Conservation (phyloP, 2,797 vertebrate species). For the Poliocrania exsul region DNA sequence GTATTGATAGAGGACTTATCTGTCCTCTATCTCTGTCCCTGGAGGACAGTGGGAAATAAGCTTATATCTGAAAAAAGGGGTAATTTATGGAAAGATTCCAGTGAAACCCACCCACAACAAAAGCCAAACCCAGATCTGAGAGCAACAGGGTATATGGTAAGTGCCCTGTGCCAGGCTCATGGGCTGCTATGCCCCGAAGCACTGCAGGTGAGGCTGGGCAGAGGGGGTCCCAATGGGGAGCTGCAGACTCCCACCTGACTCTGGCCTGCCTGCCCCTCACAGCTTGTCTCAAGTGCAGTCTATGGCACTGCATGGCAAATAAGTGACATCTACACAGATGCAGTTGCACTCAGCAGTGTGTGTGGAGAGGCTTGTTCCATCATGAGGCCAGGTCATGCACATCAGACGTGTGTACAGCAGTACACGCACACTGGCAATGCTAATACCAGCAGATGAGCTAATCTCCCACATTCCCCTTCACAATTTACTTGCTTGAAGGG, state of each 20-base stretch:
- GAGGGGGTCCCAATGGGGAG: fast-evolving
- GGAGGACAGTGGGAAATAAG: not conserved
- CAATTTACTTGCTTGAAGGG: not conserved
- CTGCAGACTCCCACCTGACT: not conserved
- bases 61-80: not conserved
- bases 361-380: not conserved
- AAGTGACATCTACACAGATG: fast-evolving
- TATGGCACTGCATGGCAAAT: not conserved
- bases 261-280: not conserved
- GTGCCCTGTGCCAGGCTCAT: not conserved
- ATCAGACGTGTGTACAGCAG: fast-evolving
- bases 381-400: not conserved
- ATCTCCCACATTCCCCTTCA: not conserved
- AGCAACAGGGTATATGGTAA: not conserved
- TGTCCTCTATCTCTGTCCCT: not conserved
- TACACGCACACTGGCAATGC: not conserved
- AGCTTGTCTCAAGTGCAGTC: not conserved
- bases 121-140: not conserved
- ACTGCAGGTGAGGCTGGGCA: fast-evolving
- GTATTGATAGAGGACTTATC: no score
- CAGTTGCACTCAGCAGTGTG: not conserved
- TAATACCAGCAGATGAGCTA: not conserved
- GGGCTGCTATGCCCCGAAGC: not conserved
- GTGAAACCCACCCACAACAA: not conserved
- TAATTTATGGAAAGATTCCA: not conserved